These are phyloP conservation scores for Cynocephalus volans DNA, from an alignment of 2,113 vertebrate species.

Conservation along the genomic window DNA sequence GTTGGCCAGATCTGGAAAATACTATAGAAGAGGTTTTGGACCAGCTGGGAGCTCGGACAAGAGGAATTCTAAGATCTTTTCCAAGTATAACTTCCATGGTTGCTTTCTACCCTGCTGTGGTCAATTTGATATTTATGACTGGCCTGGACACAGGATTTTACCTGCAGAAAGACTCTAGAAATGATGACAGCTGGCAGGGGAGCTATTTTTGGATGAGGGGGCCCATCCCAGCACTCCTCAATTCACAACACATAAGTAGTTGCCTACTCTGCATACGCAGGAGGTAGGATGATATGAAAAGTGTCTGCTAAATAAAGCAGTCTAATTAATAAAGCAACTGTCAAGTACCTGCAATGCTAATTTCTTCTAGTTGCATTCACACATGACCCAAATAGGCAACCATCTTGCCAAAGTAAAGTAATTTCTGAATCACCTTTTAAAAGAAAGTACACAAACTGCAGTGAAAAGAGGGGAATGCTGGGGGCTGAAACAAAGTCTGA, in stretches of 20 bases:
- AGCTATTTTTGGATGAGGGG: neutral
- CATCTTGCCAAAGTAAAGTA: neutral
- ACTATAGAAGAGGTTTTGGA: neutral
- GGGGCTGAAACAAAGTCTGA: slow-evolving; percentile 4
- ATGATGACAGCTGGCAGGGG: neutral
- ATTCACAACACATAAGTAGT: slow-evolving; percentile 40
- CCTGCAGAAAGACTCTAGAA: neutral
- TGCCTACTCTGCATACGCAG: slow-evolving; percentile 45
- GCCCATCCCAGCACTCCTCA: neutral
- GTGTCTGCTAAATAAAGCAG: slow-evolving; percentile 74
- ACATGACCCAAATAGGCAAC: slow-evolving; percentile 20
- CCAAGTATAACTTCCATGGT: neutral
- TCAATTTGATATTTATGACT: neutral
- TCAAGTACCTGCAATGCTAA: slow-evolving; percentile 68
- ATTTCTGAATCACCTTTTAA: slow-evolving; percentile 61
- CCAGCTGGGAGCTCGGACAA: neutral
- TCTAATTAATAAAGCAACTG: slow-evolving; percentile 75
- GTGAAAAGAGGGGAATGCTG: neutral
- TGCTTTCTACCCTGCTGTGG: neutral
- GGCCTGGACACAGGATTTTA: neutral
- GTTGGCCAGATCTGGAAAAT: neutral
- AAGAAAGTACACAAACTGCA: neutral
- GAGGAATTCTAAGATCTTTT: neutral
- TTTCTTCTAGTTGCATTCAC: slow-evolving; percentile 59
- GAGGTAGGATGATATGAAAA: neutral